Evolutionary conservation across 1,140 invertebrate species (phyloP).

Genomic region (Achroia grisella): DNA sequence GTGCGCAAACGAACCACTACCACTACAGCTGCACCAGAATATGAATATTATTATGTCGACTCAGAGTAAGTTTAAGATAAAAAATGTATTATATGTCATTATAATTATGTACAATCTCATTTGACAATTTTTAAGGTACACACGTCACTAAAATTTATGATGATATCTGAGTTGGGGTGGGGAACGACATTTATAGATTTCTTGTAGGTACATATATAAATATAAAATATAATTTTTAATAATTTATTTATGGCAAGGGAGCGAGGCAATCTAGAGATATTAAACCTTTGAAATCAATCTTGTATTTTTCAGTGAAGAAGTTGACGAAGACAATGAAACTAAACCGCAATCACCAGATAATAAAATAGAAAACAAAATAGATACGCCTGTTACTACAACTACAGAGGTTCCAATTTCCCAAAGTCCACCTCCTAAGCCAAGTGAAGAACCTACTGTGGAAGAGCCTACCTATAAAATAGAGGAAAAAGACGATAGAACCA

Average conservation of each 20-base stretch:
- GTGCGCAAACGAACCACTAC: conserved; percentile 62
- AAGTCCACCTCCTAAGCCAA: conserved; percentile 11
- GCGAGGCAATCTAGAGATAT: too few species aligned
- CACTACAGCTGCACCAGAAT: conserved; percentile 28
- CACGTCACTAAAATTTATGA: too few species aligned
- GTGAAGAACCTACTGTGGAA: conserved; percentile 8
- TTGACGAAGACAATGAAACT: conserved; percentile 12
- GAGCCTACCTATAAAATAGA: conserved; percentile 4
- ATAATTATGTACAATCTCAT: too few species aligned
- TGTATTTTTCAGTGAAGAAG: conserved; percentile 36
- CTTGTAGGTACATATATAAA: not conserved
- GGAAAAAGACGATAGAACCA: conserved; percentile 1
- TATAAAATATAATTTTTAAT: not conserved
- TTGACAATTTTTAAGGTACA: too few species aligned
- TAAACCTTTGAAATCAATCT: not conserved
- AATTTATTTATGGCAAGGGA: too few species aligned
- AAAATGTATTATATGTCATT: not conserved
- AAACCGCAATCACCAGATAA: conserved; percentile 6
- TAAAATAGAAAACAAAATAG: conserved; percentile 11
- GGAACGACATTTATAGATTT: too few species aligned
- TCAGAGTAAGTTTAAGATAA: conserved; percentile 33
- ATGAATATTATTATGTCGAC: conserved; percentile 47
- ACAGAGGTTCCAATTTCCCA: conserved; percentile 13
- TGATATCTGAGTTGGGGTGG: too few species aligned
- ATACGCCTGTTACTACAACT: conserved; percentile 27